These are phyloP conservation scores for Nannoperca obscura DNA, from an alignment of 2,797 vertebrate species.

Conservation along the genomic window DNA sequence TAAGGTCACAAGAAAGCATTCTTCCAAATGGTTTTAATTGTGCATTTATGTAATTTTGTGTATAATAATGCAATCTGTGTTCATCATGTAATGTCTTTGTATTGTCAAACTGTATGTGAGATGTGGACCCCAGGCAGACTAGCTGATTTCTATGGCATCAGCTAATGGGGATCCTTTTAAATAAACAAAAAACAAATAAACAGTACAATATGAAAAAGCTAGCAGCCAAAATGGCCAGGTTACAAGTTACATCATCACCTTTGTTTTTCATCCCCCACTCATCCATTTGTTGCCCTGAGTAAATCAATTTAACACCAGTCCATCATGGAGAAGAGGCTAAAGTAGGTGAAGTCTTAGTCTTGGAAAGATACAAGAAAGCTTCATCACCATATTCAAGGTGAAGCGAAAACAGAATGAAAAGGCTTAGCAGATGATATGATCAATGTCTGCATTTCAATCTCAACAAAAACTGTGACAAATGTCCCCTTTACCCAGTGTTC, in stretches of 20 bases:
- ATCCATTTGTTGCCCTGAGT: constrained; percentile 14
- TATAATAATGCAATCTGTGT: too few species aligned
- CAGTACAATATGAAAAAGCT: neutral
- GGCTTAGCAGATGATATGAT: constrained; percentile 42
- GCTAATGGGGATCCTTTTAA: too few species aligned
- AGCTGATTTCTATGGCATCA: too few species aligned
- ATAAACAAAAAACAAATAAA: too few species aligned
- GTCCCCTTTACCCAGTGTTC: constrained; percentile 8
- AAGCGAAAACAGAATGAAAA: constrained; percentile 38
- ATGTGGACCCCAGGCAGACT: too few species aligned
- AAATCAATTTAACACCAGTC: constrained; percentile 42
- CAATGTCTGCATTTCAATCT: constrained; percentile 33
- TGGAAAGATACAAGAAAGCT: constrained; percentile 30
- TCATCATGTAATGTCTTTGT: too few species aligned
- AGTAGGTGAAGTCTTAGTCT: constrained; percentile 29
- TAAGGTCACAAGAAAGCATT: too few species aligned
- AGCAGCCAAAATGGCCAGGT: too few species aligned
- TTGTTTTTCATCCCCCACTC: constrained; percentile 19
- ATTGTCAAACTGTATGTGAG: too few species aligned
- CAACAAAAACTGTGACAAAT: constrained; percentile 30
- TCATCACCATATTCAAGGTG: constrained; percentile 21
- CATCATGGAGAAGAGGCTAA: constrained; percentile 22
- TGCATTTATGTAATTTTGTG: too few species aligned
- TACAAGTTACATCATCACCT: constrained; percentile 11
- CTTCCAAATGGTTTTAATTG: too few species aligned